Evolutionary conservation across 2,797 vertebrate species (phyloP).

Genomic region (Chrysolophus pictus): DNA sequence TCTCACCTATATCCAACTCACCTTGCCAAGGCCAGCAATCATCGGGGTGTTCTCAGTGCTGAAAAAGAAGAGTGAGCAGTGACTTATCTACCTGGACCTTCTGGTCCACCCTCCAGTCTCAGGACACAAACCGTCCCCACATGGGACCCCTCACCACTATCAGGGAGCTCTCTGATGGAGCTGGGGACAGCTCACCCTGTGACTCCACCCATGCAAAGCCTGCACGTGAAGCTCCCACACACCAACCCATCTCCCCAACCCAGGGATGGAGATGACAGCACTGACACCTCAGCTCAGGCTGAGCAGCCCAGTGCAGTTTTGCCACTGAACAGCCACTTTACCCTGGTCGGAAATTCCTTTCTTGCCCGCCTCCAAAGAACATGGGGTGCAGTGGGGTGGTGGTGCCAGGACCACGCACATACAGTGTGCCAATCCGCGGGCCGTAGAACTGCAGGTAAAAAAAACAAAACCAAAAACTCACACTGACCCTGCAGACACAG

Average conservation of each 20-base stretch:
- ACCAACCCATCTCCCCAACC: accelerated
- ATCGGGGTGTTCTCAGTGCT: constrained; percentile 98
- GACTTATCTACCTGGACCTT: neutral
- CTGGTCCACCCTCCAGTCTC: neutral
- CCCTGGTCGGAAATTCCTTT: constrained; percentile 94
- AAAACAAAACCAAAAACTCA: neutral
- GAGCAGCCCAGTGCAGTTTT: accelerated
- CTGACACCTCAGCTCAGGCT: neutral
- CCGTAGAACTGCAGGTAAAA: constrained; percentile 87
- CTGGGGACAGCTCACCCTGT: neutral
- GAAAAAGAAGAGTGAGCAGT: constrained; percentile 32
- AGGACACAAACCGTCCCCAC: accelerated
- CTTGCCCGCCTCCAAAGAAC: constrained; percentile 95
- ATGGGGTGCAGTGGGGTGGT: constrained; percentile 86
- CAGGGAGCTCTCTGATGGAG: neutral
- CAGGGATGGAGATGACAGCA: neutral
- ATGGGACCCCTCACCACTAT: accelerated
- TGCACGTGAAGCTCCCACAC: accelerated
- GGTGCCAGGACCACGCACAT: constrained; percentile 79
- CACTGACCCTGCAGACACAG: accelerated
- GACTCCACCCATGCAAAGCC: neutral
- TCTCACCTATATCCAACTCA: constrained; percentile 58
- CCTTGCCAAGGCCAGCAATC: constrained; percentile 97
- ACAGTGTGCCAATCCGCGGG: constrained; percentile 91
- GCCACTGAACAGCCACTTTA: constrained; percentile 67